Evolutionary conservation across 2,888 invertebrate species (phyloP).

Genomic region (Zeuzera pyrina): DNA sequence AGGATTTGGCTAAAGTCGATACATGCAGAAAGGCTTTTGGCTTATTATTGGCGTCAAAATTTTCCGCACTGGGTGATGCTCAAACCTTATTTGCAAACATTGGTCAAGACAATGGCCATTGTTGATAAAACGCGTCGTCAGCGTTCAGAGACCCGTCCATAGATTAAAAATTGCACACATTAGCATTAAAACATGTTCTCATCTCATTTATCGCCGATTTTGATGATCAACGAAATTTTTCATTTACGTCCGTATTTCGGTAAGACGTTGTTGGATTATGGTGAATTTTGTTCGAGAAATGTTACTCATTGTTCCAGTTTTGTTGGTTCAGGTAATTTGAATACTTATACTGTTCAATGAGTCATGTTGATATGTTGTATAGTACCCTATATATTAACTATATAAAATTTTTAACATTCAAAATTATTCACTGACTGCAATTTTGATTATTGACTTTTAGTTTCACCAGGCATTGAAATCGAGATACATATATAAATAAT

Average conservation of each 20-base stretch:
- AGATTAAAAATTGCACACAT: constrained; percentile 33
- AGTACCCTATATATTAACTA: no score
- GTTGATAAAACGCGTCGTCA: constrained; percentile 49
- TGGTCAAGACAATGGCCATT: constrained; percentile 50
- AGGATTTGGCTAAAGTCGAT: no score
- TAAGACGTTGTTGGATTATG: background rate
- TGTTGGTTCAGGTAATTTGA: background rate
- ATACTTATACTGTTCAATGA: background rate
- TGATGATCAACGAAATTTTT: constrained; percentile 18
- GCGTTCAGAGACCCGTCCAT: constrained; percentile 30
- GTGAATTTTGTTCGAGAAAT: background rate
- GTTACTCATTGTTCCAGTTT: background rate
- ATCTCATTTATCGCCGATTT: constrained; percentile 31
- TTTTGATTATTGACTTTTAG: no score
- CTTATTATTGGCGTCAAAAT: no score
- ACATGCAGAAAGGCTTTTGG: no score
- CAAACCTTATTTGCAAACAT: constrained; percentile 51
- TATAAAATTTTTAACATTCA: no score
- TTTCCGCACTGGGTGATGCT: constrained; percentile 31
- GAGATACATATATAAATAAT: no score
- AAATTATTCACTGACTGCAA: no score
- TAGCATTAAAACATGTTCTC: constrained; percentile 37
- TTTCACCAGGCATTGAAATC: no score
- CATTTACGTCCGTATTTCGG: background rate
- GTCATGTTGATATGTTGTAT: no score